Evolutionary conservation across 2,113 vertebrate genomes (phyloP).

Genomic region (Synodontis membranacea): DNA sequence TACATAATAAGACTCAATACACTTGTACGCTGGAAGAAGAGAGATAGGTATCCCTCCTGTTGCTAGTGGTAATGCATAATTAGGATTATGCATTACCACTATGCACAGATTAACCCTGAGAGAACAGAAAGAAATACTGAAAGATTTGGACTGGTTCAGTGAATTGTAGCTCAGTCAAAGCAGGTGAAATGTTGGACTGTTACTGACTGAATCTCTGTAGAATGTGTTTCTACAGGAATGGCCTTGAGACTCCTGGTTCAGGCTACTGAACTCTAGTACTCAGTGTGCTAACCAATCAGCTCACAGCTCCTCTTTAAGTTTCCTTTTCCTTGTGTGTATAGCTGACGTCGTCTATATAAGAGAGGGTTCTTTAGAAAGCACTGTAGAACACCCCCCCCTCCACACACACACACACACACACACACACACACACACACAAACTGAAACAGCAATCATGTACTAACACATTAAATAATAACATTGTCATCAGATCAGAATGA

Average conservation of each 20-base stretch:
- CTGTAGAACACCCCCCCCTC: too few relatives aligned
- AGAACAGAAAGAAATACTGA: background rate
- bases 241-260: slow-evolving; percentile 22
- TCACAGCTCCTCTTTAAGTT: background rate
- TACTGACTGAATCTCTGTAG: background rate
- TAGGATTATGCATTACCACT: background rate
- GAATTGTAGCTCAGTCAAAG: background rate
- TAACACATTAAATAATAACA: background rate
- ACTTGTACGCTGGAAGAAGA: background rate
- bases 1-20: background rate
- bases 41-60: too few relatives aligned
- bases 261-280: slow-evolving; percentile 14
- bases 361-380: background rate
- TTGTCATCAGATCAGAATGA: background rate
- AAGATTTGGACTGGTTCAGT: background rate
- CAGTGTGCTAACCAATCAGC: background rate
- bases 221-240: slow-evolving; percentile 35
- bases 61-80: background rate
- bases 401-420: too few relatives aligned
- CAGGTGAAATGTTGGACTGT: background rate
- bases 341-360: background rate
- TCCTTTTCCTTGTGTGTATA: background rate
- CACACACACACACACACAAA: too few relatives aligned
- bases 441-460: background rate
- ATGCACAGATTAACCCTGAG: background rate